Evolutionary conservation across 2,797 vertebrate species (phyloP).

Genomic region (Cryptoblepharus egeriae): DNA sequence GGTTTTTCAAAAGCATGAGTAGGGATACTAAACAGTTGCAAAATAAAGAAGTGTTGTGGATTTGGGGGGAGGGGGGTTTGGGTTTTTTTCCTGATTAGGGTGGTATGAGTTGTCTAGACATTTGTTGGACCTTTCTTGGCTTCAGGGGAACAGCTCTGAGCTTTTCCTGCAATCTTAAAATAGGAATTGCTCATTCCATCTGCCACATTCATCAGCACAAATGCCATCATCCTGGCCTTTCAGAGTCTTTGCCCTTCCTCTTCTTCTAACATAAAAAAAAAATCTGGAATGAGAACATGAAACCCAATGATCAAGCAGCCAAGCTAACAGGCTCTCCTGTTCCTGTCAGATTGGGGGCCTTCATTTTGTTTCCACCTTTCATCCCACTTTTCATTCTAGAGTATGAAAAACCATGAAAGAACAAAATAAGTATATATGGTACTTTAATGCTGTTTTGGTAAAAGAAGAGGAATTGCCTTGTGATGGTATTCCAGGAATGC

Average conservation of each 20-base stretch:
- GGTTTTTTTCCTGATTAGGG: not conserved
- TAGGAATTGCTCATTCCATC: constrained; percentile 66
- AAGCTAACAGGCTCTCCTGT: constrained; percentile 42
- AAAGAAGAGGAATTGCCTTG: not conserved
- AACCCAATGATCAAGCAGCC: constrained; percentile 34
- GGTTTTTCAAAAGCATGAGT: not conserved
- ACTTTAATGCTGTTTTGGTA: not conserved
- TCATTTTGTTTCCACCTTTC: not conserved
- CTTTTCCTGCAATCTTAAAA: constrained; percentile 65
- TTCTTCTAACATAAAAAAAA: constrained; percentile 45
- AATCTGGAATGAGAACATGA: constrained; percentile 48
- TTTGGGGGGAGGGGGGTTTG: no score
- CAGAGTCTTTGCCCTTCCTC: constrained; percentile 55
- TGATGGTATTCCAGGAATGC: constrained; percentile 28
- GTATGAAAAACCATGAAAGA: constrained; percentile 18
- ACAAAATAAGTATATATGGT: not conserved
- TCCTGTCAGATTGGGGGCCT: not conserved
- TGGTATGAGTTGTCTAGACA: constrained; percentile 9
- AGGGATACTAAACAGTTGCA: not conserved
- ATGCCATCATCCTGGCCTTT: constrained; percentile 21
- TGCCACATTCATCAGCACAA: constrained; percentile 62
- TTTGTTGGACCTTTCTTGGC: constrained; percentile 40
- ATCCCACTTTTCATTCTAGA: not conserved
- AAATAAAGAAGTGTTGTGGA: not conserved
- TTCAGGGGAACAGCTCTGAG: constrained; percentile 54